These are phyloP conservation scores for Bujurquina vittata DNA, from an alignment of 2,113 vertebrate genomes.

Conservation along the genomic window DNA sequence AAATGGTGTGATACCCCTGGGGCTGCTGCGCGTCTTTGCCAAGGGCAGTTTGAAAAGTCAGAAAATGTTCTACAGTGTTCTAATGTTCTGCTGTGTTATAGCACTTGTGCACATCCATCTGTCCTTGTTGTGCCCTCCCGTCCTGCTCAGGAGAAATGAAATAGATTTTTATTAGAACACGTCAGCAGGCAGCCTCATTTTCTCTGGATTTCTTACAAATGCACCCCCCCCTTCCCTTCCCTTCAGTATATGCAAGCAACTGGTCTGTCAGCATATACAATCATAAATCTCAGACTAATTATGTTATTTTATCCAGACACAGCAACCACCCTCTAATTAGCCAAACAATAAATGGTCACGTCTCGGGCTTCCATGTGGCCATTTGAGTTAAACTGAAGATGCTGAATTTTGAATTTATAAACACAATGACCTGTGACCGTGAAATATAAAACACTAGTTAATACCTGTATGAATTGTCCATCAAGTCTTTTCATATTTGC, in stretches of 20 bases:
- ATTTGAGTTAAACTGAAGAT: slow-evolving; percentile 49
- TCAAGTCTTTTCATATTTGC: background rate
- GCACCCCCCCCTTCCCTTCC: slow-evolving; percentile 23
- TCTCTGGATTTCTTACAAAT: slow-evolving; percentile 4
- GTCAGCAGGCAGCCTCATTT: background rate
- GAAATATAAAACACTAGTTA: slow-evolving; percentile 48
- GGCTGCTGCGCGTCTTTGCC: slow-evolving; percentile 32
- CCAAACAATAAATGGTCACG: slow-evolving; percentile 73
- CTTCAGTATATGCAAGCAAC: slow-evolving; percentile 45
- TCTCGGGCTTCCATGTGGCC: slow-evolving; percentile 63
- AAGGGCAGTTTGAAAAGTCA: slow-evolving; percentile 35
- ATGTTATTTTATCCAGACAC: slow-evolving; percentile 74
- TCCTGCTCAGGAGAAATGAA: slow-evolving; percentile 11
- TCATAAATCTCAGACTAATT: slow-evolving; percentile 79
- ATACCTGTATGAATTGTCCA: slow-evolving; percentile 15
- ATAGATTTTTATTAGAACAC: background rate
- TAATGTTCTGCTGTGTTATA: slow-evolving; percentile 3
- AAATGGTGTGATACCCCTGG: slow-evolving; percentile 22
- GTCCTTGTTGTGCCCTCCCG: slow-evolving; percentile 10
- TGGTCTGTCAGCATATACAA: slow-evolving; percentile 63
- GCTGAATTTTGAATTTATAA: slow-evolving; percentile 35
- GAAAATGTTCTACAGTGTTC: slow-evolving; percentile 9
- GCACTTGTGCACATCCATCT: background rate
- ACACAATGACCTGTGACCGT: slow-evolving; percentile 46
- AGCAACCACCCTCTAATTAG: slow-evolving; percentile 77